Evolutionary conservation across 2,888 invertebrate genomes (phyloP).

Genomic region (Philopedon plagiatum): DNA sequence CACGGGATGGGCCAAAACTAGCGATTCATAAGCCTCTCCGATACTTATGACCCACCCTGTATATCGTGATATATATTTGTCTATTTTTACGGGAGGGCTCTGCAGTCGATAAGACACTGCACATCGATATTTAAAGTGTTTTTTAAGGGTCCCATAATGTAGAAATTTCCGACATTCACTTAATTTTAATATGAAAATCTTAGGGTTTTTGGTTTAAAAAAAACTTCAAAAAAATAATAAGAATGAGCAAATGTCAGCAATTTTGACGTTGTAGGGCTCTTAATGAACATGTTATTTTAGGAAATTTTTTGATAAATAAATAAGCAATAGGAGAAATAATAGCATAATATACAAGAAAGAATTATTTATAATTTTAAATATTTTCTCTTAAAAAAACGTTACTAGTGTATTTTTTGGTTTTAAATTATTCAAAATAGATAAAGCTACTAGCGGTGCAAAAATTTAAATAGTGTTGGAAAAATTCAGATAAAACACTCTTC

Average conservation of each 20-base stretch:
- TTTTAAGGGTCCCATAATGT: too few relatives aligned
- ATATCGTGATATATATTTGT: constrained; percentile 8
- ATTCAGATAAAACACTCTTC: constrained; percentile 3
- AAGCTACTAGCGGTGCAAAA: background rate
- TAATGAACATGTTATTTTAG: background rate
- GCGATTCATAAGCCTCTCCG: background rate
- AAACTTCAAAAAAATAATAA: too few relatives aligned
- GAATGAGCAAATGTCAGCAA: too few relatives aligned
- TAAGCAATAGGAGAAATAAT: background rate
- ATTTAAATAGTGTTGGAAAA: background rate
- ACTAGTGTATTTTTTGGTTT: constrained; percentile 21
- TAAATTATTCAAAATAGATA: constrained; percentile 9
- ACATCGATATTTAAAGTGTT: background rate
- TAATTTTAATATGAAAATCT: too few relatives aligned
- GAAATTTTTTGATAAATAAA: background rate
- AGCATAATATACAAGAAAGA: background rate
- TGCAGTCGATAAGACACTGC: constrained; percentile 8
- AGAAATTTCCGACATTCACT: too few relatives aligned
- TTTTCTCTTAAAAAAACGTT: background rate
- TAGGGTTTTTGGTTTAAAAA: too few relatives aligned
- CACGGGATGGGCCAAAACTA: background rate
- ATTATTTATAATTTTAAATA: background rate
- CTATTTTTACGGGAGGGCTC: background rate
- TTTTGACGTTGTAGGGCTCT: too few relatives aligned
- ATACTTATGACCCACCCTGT: background rate